Percentiles rank a stretch among this genome's conserved stretches.
Conservation (phyloP, 2,888 invertebrate species). For the Idaea dimidiata region DNA sequence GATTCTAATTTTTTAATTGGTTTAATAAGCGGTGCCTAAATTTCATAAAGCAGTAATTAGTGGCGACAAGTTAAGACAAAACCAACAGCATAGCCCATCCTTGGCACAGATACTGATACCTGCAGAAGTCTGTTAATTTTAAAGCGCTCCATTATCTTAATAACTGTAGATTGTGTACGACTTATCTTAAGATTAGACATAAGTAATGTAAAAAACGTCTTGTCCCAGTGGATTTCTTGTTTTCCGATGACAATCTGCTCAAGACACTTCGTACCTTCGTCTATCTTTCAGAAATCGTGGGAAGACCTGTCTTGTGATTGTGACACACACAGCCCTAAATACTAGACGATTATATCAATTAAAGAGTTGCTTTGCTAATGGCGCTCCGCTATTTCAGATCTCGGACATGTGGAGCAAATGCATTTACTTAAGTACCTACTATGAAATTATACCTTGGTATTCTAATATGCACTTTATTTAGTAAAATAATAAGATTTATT, state of each 20-base stretch:
- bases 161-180: neutral
- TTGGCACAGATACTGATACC: constrained; percentile 40
- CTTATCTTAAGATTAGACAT: neutral
- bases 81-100: constrained; percentile 39
- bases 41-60: neutral
- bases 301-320: constrained; percentile 5
- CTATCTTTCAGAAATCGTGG: constrained; percentile 16
- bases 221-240: neutral
- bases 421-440: neutral
- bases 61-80: constrained; percentile 13
- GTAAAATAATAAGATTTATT: neutral
- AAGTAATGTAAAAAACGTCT: neutral
- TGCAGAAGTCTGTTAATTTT: neutral
- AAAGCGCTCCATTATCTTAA: neutral
- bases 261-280: constrained; percentile 20
- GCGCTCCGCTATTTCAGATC: constrained; percentile 24
- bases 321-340: constrained; percentile 22
- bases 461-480: neutral
- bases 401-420: constrained; percentile 22
- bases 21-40: constrained; percentile 9
- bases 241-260: neutral
- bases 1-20: too few relatives aligned
- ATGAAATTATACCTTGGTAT: neutral
- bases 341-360: constrained; percentile 21
- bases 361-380: constrained; percentile 17